These are phyloP conservation scores for Diphyllodes magnificus DNA, from an alignment of 2,113 vertebrate species.

Conservation along the genomic window DNA sequence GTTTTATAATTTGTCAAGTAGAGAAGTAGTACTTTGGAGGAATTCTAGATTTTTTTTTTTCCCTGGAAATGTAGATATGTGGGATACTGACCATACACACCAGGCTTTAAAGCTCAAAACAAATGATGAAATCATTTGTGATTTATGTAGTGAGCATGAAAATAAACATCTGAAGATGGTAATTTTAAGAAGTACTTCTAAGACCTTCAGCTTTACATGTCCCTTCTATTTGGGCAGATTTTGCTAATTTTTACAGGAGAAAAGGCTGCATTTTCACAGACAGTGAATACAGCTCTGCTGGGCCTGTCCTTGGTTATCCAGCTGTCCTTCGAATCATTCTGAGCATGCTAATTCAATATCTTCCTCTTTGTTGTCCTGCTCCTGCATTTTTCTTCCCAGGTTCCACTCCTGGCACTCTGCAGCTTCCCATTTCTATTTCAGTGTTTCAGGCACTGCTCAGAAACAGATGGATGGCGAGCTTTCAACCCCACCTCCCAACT, in stretches of 20 bases:
- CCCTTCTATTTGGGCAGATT: neutral
- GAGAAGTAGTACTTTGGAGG: constrained; percentile 26
- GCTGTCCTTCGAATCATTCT: constrained; percentile 50
- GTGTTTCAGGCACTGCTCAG: constrained; percentile 58
- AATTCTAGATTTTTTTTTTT: neutral
- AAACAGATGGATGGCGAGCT: constrained; percentile 66
- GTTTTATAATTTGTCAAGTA: constrained; percentile 8
- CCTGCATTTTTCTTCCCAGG: neutral
- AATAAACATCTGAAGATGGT: neutral
- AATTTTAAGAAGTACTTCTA: neutral
- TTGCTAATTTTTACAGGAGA: neutral
- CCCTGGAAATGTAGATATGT: neutral
- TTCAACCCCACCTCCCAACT: constrained; percentile 46
- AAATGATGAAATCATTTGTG: neutral
- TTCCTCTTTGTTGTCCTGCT: constrained; percentile 13
- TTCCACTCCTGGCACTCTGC: constrained; percentile 55
- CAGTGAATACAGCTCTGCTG: neutral
- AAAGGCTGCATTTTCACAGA: neutral
- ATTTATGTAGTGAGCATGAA: neutral
- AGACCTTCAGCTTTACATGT: neutral
- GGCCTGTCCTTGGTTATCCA: constrained; percentile 1
- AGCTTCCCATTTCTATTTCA: constrained; percentile 64
- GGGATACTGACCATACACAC: neutral
- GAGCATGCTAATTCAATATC: constrained; percentile 50
- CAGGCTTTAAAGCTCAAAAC: constrained; percentile 13